Evolutionary conservation across 2,888 invertebrate species (phyloP).

Genomic region (Aelia acuminata): DNA sequence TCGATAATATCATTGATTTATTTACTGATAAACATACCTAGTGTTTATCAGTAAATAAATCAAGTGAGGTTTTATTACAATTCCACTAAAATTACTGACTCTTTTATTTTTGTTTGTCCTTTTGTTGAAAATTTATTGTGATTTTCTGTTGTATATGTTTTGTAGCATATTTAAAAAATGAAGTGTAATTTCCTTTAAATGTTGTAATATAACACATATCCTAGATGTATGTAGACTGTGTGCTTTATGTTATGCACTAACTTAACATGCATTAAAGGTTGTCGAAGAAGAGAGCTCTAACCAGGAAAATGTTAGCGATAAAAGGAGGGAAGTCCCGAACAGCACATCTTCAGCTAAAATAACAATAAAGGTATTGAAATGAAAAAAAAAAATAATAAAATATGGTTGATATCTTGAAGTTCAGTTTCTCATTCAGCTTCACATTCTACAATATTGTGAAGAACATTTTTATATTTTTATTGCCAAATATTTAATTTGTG

Average conservation of each 20-base stretch:
- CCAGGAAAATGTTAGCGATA: conserved; percentile 74
- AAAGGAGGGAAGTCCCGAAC: conserved; percentile 68
- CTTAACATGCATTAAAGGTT: conserved; percentile 80
- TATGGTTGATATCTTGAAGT: not conserved
- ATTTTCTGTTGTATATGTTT: conserved; percentile 43
- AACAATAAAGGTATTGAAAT: conserved; percentile 64
- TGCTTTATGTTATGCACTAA: conserved; percentile 55
- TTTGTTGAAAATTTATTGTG: not conserved
- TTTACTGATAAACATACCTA: not conserved
- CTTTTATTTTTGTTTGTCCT: not conserved
- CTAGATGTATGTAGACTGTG: conserved; percentile 45
- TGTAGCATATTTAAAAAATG: not conserved
- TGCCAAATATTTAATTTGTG: not conserved
- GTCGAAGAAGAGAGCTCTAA: conserved; percentile 69
- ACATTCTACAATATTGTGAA: not conserved
- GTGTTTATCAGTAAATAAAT: not conserved
- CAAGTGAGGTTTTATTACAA: not conserved
- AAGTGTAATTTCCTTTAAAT: conserved; percentile 26
- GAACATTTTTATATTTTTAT: not conserved
- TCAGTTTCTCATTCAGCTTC: not conserved
- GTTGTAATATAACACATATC: conserved; percentile 30
- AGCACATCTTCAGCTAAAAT: conserved; percentile 58
- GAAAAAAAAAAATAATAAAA: not conserved
- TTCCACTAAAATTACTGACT: not conserved
- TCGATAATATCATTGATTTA: conserved; percentile 5